Evolutionary conservation across 2,113 vertebrate species (phyloP).

Genomic region (Myiopsitta monachus): DNA sequence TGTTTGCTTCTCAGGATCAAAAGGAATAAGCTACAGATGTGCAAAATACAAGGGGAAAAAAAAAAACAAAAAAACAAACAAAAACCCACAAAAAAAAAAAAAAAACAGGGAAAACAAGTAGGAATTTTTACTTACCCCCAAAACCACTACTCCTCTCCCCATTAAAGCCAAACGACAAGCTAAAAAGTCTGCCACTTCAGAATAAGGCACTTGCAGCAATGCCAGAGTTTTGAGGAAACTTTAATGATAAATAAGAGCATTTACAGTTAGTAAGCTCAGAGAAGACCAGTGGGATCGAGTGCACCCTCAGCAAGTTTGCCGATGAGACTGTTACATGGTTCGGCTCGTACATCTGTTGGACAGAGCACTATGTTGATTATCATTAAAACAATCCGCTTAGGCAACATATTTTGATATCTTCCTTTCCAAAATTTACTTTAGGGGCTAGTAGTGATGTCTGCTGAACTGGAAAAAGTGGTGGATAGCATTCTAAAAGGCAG

Average conservation of each 20-base stretch:
- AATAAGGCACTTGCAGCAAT: not conserved
- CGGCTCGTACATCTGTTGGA: not conserved
- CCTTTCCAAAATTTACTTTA: slow-evolving; percentile 22
- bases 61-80: not conserved
- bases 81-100: not conserved
- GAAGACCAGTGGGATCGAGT: not conserved
- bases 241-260: not conserved
- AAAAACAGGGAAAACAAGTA: not conserved
- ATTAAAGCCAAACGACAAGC: not conserved
- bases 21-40: not conserved
- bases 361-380: not conserved
- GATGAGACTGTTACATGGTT: not conserved
- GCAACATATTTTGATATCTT: not conserved
- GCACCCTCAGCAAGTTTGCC: not conserved
- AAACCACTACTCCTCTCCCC: not conserved
- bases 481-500: slow-evolving; percentile 85
- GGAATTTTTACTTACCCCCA: not conserved
- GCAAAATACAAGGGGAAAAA: not conserved
- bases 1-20: not conserved
- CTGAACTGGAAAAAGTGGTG: slow-evolving; percentile 86
- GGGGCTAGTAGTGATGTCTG: slow-evolving; percentile 86
- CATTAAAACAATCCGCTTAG: not conserved
- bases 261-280: not conserved
- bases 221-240: not conserved
- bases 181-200: not conserved